Base-by-base conservation (phyloP, 2,797 vertebrate genomes). In the Gobio occitaniae region DNA sequence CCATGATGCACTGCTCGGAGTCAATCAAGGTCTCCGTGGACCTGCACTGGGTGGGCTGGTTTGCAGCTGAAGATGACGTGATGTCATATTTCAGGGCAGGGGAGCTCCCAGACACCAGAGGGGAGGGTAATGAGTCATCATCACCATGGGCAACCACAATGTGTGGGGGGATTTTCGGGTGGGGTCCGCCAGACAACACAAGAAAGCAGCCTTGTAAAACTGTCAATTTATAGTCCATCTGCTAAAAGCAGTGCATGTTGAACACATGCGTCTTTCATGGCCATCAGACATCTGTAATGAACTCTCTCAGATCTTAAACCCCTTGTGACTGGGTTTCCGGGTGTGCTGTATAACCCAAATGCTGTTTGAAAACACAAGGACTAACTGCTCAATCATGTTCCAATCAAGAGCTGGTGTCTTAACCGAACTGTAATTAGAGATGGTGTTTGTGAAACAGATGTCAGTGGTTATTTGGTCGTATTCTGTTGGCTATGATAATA, bases 371-470 rank as follows among this genome's bases (percentile, higher is more conserved):
- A 50, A 75, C 68, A 86, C 32, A 29, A 15, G 21, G 72, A 44
- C 89, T 90, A 92, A 87, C 86, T 83, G 80, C 86, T 86, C 78
- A 80, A 84, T 90, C 91, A 83, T 52, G 82, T 89, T 86, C 90
- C 90, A 89, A 91, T 91, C 86, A 86, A 81, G 82, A 86, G 87
- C 91, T 89, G 84, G 88, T 91, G 91, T 90, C 91, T 92, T 90
- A 93, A 93, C 91, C 94, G 89, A 72, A 90, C 90, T 86, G 50
- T 91, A 93, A 95, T 95, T 93, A 95, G 85, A 93, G 89, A 81
- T 81, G 71, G 68, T 89, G 85, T 93, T 94, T 91, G 91, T 90
- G 87, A 89, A 88, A 91, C 93, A 93, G 92, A 93, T 94, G 92
- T 91, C 90, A 90, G 87, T 91, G 91, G 87, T 69, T 36, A 54